These are phyloP conservation scores for Alectura lathami DNA, from an alignment of 2,113 vertebrate species.

Conservation along the genomic window DNA sequence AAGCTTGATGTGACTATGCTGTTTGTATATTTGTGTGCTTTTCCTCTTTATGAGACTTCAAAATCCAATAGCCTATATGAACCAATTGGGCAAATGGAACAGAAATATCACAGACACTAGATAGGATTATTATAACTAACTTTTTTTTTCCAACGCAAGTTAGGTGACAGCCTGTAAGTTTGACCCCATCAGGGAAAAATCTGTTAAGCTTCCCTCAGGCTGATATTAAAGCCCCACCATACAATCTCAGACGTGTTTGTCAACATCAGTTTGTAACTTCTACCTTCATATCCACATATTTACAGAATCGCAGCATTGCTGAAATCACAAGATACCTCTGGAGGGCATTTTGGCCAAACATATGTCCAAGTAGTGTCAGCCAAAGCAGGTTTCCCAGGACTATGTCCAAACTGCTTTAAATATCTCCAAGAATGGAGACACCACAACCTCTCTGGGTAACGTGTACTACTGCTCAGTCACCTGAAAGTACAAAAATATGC, in stretches of 20 bases:
- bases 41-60: background rate
- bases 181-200: background rate
- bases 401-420: too few relatives aligned
- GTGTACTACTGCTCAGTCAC: fast-evolving
- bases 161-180: background rate
- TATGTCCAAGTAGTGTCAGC: background rate
- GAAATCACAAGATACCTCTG: background rate
- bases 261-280: background rate
- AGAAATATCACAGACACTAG: background rate
- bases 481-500: background rate
- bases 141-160: background rate
- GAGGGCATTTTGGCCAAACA: background rate
- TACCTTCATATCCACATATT: background rate
- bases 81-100: background rate
- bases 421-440: background rate
- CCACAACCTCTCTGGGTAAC: background rate
- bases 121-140: background rate
- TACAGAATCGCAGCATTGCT: background rate
- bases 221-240: background rate
- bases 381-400: too few relatives aligned
- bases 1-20: background rate
- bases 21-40: background rate
- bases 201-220: background rate
- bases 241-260: background rate
- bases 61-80: background rate